These are phyloP conservation scores for Oreochromis tanganicae DNA, from an alignment of 2,113 vertebrate genomes.

Conservation along the genomic window DNA sequence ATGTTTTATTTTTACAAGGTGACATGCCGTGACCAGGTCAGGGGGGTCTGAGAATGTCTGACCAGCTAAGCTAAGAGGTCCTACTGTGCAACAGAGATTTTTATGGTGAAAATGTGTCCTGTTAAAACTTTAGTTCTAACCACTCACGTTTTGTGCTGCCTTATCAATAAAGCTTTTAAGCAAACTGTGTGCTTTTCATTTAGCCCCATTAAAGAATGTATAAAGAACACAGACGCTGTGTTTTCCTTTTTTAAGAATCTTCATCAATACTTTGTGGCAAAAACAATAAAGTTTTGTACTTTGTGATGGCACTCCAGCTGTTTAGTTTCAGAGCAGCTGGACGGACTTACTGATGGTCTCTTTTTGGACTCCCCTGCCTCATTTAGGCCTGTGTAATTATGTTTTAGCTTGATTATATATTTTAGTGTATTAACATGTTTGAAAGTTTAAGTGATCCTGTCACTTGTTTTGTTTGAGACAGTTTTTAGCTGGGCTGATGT, in stretches of 20 bases:
- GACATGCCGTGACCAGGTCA: not conserved
- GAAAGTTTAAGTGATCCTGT: not conserved
- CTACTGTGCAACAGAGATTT: not conserved
- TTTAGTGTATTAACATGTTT: not conserved
- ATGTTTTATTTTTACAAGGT: conserved; percentile 22
- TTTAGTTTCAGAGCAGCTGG: not conserved
- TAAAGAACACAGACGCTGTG: not conserved
- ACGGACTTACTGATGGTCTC: not conserved
- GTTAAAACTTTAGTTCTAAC: not conserved
- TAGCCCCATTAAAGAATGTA: not conserved
- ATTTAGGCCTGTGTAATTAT: not conserved
- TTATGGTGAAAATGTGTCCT: not conserved
- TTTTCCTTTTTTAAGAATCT: not conserved
- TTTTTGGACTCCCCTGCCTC: not conserved
- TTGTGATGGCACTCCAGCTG: not conserved
- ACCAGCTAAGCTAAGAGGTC: not conserved
- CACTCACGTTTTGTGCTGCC: conserved; percentile 46
- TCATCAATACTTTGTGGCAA: not conserved
- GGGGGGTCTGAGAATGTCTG: not conserved
- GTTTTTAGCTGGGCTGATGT: not conserved
- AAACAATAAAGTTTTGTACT: not conserved
- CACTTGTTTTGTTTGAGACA: not conserved
- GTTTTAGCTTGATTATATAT: not conserved
- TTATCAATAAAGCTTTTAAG: conserved; percentile 62
- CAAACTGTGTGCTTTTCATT: not conserved